Base-by-base conservation (phyloP, 37 sponge, comb jelly and placozoan genomes). In the Bolinopsis microptera region DNA sequence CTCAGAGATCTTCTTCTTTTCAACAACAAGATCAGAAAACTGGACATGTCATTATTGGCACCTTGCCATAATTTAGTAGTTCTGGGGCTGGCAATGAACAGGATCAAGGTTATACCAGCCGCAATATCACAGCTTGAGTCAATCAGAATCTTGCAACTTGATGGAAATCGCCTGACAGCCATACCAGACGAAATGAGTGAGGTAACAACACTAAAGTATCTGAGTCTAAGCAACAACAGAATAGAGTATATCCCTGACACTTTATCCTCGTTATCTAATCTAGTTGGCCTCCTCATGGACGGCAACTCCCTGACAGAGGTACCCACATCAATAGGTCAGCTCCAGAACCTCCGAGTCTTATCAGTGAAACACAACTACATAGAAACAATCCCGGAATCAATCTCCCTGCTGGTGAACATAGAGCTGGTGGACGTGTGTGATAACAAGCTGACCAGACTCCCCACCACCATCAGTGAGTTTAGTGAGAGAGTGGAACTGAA, bases 351-450 rank as follows among this genome's bases (percentile, higher is more conserved):
- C 25, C 48, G 90, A 25, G 90, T 86, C 21, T 39, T 86, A 25
- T 86, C 90, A 5, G 90, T 86, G 61, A 86, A 39, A 86, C 90
- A 86, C 25, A 86, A 86, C 90, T 86, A 39, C 68, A 86, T 86
- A 9, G 90, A 86, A 30, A 33, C 24, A 16, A 86, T 86, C 90
- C 90, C 90, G 27, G 90, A 86, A 0, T 28, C 90, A 5, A 22
- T 86, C 13, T 86, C 90, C 36, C 90, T 86, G 26, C 90, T 86
- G 36, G 90, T 86, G n/a, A 86, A 86, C 90, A 86, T 86, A 3
- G 90, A 86, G 26, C 90, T 86, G 90, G 31, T 86, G 48, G 90
- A 86, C 39, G 90, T 86, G n/a, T 86, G 90, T 39, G 90, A 86
- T 40, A 86, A 86, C 90, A 38, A 26, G 41, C 68, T 86, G n/a